Conservation (phyloP, 1,140 invertebrate species). For the Doryteuthis pealeii region DNA sequence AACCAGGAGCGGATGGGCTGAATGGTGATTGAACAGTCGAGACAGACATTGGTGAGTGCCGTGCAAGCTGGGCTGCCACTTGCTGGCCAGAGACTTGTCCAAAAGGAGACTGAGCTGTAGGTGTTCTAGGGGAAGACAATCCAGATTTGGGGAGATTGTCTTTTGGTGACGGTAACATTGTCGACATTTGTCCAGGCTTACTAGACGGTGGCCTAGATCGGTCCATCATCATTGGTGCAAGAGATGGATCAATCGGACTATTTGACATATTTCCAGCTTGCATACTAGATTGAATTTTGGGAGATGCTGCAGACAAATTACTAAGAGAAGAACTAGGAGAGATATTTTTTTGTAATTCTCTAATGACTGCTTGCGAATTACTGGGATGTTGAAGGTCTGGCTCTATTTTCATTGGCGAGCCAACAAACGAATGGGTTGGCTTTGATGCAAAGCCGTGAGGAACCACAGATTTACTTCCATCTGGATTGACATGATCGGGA, state of each 20-base stretch:
- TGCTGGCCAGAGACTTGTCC: conserved; percentile 28
- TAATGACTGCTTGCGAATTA: background rate
- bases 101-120: conserved; percentile 41
- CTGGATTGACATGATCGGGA: background rate
- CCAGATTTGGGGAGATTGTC: conserved; percentile 19
- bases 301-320: conserved; percentile 4
- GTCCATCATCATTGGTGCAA: background rate
- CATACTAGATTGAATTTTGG: background rate
- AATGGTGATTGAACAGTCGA: conserved; percentile 36
- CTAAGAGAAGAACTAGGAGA: background rate
- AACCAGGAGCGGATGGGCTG: conserved; percentile 26
- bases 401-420: background rate
- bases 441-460: background rate
- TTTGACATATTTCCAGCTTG: background rate
- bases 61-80: conserved; percentile 20
- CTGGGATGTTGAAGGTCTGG: background rate
- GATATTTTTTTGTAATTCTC: background rate
- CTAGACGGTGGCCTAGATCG: conserved; percentile 3
- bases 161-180: conserved; percentile 14
- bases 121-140: conserved; percentile 49
- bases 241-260: background rate
- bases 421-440: background rate
- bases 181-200: background rate
- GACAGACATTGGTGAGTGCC: conserved; percentile 58
- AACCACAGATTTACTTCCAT: background rate